phyloP scores from a whole-genome alignment of 2,888 invertebrate species.

The Hermaeophaga mercurialis region DNA sequence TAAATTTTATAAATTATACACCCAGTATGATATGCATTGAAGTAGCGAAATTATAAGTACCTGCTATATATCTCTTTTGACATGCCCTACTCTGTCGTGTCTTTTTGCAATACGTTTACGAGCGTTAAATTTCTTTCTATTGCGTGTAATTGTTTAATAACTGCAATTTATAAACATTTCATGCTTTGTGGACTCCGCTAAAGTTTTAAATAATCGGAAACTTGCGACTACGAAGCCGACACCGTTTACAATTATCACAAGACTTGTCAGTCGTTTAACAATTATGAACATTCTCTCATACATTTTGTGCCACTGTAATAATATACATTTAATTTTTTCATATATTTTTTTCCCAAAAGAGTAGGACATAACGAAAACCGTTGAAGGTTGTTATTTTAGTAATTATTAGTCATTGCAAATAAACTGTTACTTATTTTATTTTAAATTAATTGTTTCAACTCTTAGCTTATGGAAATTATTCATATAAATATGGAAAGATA shows the following conservation, averaged over 20 bases:
- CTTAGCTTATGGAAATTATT: too few species aligned
- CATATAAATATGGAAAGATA: too few species aligned
- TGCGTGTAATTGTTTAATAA: constrained; percentile 29
- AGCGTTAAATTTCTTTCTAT: constrained; percentile 18
- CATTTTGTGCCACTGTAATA: neutral
- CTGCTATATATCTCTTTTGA: constrained; percentile 6
- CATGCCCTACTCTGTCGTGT: constrained; percentile 3
- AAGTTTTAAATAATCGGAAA: constrained; percentile 4
- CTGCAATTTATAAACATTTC: constrained; percentile 29
- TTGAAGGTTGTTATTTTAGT: too few species aligned
- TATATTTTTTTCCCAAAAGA: neutral
- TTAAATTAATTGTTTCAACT: too few species aligned
- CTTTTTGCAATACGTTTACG: constrained; percentile 3
- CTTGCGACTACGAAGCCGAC: neutral
- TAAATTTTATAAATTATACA: constrained; percentile 28
- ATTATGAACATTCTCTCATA: neutral
- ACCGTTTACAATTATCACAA: constrained; percentile 4
- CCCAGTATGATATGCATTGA: constrained; percentile 14
- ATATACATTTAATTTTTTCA: neutral
- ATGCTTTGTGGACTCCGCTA: constrained; percentile 18
- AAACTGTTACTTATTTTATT: too few species aligned
- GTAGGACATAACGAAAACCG: too few species aligned
- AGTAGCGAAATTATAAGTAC: constrained; percentile 28
- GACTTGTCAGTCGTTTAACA: constrained; percentile 3
- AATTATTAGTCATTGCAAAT: too few species aligned